phyloP scores from a whole-genome alignment of 1,140 invertebrate genomes.

The Zaprionus lachaisei region DNA sequence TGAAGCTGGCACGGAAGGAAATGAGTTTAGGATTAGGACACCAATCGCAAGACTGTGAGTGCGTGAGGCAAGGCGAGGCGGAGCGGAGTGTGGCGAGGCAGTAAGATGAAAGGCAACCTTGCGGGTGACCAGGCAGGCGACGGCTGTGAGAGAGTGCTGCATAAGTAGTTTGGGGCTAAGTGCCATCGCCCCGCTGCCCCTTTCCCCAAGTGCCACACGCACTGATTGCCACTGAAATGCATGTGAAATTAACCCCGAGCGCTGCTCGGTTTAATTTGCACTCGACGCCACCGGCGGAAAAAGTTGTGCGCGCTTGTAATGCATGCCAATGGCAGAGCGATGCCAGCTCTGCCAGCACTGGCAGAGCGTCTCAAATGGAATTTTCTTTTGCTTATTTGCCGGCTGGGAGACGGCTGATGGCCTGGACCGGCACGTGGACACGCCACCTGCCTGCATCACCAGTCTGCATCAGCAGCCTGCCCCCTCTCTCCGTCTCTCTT shows the following conservation, averaged over 20 bases:
- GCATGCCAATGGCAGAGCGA: constrained; percentile 53
- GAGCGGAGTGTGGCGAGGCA: neutral
- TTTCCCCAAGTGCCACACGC: constrained; percentile 59
- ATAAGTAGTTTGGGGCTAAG: constrained; percentile 77
- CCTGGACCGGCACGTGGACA: constrained; percentile 49
- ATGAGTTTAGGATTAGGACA: constrained; percentile 81
- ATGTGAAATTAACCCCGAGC: constrained; percentile 80
- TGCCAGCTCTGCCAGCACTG: neutral
- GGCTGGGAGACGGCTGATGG: constrained; percentile 61
- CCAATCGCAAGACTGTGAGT: constrained; percentile 31
- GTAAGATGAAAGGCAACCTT: constrained; percentile 1
- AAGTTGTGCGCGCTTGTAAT: constrained; percentile 40
- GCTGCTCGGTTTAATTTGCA: constrained; percentile 79
- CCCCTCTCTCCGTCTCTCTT: constrained; percentile 9
- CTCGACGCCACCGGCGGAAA: constrained; percentile 62
- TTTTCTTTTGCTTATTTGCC: constrained; percentile 78
- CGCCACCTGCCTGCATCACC: constrained; percentile 14
- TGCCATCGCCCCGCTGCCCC: constrained; percentile 48
- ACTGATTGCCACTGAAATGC: constrained; percentile 80
- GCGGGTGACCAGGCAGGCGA: constrained; percentile 28
- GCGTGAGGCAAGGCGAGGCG: neutral
- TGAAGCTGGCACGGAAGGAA: constrained; percentile 64
- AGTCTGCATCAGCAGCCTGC: neutral
- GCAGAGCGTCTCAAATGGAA: constrained; percentile 71
- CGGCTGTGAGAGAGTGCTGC: constrained; percentile 55